A percentile compares a stretch with the other conserved stretches of the same genome.
These are phyloP conservation scores for Netelia melanura DNA, from an alignment of 2,888 invertebrate genomes.

Conservation along the genomic window DNA sequence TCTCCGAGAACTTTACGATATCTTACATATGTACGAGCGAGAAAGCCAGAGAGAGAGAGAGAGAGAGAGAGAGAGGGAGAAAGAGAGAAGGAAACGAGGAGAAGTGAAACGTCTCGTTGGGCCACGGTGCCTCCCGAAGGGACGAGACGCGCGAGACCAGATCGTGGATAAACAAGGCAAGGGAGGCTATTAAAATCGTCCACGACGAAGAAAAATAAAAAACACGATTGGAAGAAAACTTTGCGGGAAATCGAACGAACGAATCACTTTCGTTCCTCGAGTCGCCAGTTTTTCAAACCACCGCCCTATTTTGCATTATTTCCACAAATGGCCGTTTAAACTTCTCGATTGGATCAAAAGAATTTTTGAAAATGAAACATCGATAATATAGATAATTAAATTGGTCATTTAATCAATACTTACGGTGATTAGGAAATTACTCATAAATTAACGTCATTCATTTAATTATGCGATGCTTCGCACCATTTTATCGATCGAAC, in stretches of 20 bases:
- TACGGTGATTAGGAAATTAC: too few relatives aligned
- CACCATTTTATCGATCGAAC: too few relatives aligned
- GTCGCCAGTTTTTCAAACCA: not conserved
- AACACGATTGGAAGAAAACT: not conserved
- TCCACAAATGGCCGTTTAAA: too few relatives aligned
- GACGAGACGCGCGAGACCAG: not conserved
- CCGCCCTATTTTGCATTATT: too few relatives aligned
- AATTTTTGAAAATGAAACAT: too few relatives aligned
- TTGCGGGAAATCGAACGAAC: conserved; percentile 19
- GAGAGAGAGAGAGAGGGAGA: conserved; percentile 41
- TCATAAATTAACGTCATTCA: too few relatives aligned
- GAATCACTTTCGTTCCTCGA: not conserved
- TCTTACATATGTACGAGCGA: conserved; percentile 32
- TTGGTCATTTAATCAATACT: too few relatives aligned
- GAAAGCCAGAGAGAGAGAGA: not conserved
- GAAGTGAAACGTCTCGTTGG: not conserved
- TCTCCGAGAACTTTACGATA: conserved; percentile 29
- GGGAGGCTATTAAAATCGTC: not conserved
- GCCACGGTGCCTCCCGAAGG: not conserved
- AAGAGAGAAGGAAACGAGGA: conserved; percentile 5
- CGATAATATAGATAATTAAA: too few relatives aligned
- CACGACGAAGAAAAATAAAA: not conserved
- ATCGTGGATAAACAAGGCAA: not conserved
- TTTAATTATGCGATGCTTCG: too few relatives aligned
- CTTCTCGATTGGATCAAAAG: too few relatives aligned